These are phyloP conservation scores for Glaucomys volans DNA, from an alignment of 2,113 vertebrate species.

Conservation along the genomic window DNA sequence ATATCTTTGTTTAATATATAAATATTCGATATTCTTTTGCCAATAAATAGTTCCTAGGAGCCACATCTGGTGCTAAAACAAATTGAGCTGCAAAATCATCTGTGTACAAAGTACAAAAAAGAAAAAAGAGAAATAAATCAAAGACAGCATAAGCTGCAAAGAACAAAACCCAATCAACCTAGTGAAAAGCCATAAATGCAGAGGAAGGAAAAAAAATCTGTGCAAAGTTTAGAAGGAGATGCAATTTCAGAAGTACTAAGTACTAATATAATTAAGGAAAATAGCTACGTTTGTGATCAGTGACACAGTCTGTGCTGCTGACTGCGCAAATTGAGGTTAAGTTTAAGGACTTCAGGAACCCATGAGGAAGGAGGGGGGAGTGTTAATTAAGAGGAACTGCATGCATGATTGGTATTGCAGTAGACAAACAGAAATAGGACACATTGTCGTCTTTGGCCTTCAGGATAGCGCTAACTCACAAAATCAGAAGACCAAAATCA, in stretches of 20 bases:
- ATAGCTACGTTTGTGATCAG: neutral
- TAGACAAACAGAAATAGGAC: slow-evolving; percentile 9
- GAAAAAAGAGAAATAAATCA: neutral
- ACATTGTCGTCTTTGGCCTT: neutral
- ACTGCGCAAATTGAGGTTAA: slow-evolving; percentile 49
- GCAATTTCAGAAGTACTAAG: neutral
- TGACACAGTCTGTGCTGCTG: neutral
- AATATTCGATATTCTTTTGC: neutral
- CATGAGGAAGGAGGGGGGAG: neutral
- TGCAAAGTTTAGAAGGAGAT: neutral
- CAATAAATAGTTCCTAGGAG: neutral
- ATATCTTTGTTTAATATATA: neutral
- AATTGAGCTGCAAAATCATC: neutral
- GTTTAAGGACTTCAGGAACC: slow-evolving; percentile 10
- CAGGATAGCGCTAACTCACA: neutral
- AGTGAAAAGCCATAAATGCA: neutral
- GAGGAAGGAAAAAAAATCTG: neutral
- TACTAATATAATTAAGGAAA: neutral
- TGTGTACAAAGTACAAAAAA: neutral
- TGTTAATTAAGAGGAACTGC: slow-evolving; percentile 64
- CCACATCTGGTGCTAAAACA: neutral
- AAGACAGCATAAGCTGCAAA: neutral
- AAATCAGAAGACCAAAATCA: neutral
- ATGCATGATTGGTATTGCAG: neutral
- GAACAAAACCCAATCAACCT: neutral